Evolutionary conservation across 2,113 vertebrate genomes (phyloP).

Genomic region (Ploceus nigricollis): DNA sequence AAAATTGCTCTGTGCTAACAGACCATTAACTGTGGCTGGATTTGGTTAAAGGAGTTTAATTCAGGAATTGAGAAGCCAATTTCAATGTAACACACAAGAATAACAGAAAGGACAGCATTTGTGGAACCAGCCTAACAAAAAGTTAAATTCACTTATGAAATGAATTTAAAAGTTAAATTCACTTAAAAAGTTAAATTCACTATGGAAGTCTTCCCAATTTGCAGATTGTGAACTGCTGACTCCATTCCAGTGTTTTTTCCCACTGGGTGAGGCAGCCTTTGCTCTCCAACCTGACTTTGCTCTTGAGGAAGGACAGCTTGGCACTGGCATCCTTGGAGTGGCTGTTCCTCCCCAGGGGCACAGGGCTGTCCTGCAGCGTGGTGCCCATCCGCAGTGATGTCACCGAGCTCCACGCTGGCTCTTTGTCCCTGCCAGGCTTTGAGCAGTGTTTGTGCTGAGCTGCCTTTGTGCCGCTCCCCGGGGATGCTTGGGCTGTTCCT

Average conservation of each 20-base stretch:
- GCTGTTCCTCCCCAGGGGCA: background rate
- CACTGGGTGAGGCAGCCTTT: background rate
- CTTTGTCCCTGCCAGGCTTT: background rate
- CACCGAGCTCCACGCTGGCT: background rate
- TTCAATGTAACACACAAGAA: background rate
- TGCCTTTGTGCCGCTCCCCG: background rate
- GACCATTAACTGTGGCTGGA: background rate
- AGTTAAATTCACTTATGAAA: background rate
- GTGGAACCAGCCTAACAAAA: background rate
- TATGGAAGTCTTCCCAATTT: background rate
- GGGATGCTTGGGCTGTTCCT: background rate
- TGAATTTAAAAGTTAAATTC: background rate
- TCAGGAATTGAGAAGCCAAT: background rate
- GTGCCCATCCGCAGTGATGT: background rate
- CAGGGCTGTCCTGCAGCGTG: background rate
- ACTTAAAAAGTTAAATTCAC: background rate
- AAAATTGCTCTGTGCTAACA: background rate
- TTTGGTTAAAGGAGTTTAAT: background rate
- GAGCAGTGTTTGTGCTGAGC: background rate
- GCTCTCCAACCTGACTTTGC: background rate
- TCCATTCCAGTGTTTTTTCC: background rate
- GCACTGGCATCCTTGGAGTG: background rate
- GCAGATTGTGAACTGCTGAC: background rate
- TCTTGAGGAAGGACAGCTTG: background rate
- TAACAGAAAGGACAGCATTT: background rate